Evolutionary conservation across 2,888 invertebrate species (phyloP), one percentile per base, ranked within the genome.

Genomic region (Epinotia ramella): DNA sequence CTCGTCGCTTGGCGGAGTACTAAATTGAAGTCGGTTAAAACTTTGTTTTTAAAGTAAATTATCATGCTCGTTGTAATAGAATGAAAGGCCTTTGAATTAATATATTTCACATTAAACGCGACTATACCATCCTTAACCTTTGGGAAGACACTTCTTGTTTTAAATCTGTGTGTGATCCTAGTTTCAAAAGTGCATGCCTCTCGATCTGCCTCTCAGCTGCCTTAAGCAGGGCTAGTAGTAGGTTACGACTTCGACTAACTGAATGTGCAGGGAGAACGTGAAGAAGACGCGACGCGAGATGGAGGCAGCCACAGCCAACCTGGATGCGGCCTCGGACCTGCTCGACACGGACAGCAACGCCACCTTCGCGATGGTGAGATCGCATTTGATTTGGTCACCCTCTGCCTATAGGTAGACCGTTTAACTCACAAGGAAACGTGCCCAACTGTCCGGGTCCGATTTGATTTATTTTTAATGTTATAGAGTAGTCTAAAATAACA

Each of bases 331-430:
- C 65, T 97, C 98, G 59, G 98, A 98, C 89, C 95, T 98, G 79
- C 95, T 98, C 86, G 98, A 98, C 87, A 96, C 97, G 46, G 98
- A 98, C 90, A 98, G 97, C 91, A 96, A 97, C 86, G 97, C 97
- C 77, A 98, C 98, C 78, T 98, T 98, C 91, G 97, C 97, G 88
- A 98, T 98, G 98, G 98, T 98, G 96, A 96, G 96, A 94, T 89
- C 89, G 88, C 79, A 78, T 79, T 82, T 78, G 75, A 77, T 73
- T 72, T 59, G 18, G 77, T 78, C 6, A 76, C 69, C 59, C 12
- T 46, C 13, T 46, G 12, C 46, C 4, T 46, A 46, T 24, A 24
- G 24, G 24, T 3, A 28, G 24, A 28, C 24, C 2, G 24, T 28
- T 28, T 28, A 28, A 28, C 24, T 28, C 24, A 3, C 24, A 28